These are phyloP conservation scores for Xanthia togata DNA, from an alignment of 2,888 invertebrate genomes.

Conservation along the genomic window DNA sequence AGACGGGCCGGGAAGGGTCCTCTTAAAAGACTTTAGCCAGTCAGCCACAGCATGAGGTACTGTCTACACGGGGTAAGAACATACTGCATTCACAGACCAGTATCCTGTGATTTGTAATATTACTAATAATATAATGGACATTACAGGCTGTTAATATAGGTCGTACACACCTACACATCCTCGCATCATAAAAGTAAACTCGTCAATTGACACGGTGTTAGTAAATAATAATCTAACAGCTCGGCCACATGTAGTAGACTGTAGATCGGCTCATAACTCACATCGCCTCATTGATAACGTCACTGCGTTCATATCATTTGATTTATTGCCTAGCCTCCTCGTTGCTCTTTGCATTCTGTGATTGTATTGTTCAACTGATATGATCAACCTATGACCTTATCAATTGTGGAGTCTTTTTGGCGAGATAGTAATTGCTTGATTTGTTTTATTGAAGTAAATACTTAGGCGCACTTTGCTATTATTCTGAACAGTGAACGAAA, in stretches of 20 bases:
- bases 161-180: conserved; percentile 24
- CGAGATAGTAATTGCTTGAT: neutral
- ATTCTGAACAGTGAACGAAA: too few relatives aligned
- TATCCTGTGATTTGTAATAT: conserved; percentile 2
- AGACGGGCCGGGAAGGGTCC: too few relatives aligned
- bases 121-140: conserved; percentile 7
- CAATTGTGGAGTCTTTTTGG: conserved; percentile 32
- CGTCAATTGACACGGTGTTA: conserved; percentile 24
- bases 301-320: conserved; percentile 53
- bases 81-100: neutral
- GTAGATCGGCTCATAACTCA: conserved; percentile 31
- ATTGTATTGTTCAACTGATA: conserved; percentile 57
- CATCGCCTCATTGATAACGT: conserved; percentile 51
- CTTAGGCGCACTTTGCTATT: neutral
- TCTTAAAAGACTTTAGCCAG: too few relatives aligned
- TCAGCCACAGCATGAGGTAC: neutral
- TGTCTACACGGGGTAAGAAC: neutral
- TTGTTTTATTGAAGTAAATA: neutral
- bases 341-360: conserved; percentile 47
- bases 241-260: conserved; percentile 27
- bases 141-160: conserved; percentile 14
- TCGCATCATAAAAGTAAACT: conserved; percentile 43
- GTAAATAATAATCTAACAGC: conserved; percentile 50
- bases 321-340: conserved; percentile 53
- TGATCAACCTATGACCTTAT: conserved; percentile 52